Evolutionary conservation across 2,113 vertebrate genomes (phyloP).

Genomic region (Podarcis cretensis): DNA sequence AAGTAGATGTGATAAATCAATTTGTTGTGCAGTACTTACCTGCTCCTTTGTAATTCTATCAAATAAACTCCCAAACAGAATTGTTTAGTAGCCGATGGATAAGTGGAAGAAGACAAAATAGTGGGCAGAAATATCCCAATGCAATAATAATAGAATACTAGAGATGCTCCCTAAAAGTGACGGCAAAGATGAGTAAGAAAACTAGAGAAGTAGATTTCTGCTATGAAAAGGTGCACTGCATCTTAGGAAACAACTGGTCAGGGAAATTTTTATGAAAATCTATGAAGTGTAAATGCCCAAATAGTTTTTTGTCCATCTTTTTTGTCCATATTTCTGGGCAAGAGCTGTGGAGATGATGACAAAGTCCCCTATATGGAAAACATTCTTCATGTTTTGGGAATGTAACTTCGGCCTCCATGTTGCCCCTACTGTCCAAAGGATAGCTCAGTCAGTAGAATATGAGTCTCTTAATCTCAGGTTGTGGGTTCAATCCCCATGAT

Average conservation of each 20-base stretch:
- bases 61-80: not conserved
- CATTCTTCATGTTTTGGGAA: not conserved
- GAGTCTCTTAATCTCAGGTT: no score
- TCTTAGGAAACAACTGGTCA: not conserved
- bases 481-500: no score
- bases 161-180: not conserved
- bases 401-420: not conserved
- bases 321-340: not conserved
- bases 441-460: no score
- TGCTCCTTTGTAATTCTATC: not conserved
- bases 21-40: not conserved
- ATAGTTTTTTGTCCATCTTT: not conserved
- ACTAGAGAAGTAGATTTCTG: not conserved
- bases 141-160: not conserved
- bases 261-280: not conserved
- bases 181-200: not conserved
- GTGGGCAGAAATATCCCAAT: not conserved
- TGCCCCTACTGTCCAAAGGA: not conserved
- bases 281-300: not conserved
- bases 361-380: not conserved
- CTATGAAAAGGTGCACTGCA: not conserved
- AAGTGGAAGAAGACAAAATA: not conserved
- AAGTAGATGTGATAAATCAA: no score
- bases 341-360: not conserved
- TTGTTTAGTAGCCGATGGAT: not conserved